These are phyloP conservation scores for Drosophila sordidula DNA, from an alignment of 2,888 invertebrate species.

Conservation along the genomic window DNA sequence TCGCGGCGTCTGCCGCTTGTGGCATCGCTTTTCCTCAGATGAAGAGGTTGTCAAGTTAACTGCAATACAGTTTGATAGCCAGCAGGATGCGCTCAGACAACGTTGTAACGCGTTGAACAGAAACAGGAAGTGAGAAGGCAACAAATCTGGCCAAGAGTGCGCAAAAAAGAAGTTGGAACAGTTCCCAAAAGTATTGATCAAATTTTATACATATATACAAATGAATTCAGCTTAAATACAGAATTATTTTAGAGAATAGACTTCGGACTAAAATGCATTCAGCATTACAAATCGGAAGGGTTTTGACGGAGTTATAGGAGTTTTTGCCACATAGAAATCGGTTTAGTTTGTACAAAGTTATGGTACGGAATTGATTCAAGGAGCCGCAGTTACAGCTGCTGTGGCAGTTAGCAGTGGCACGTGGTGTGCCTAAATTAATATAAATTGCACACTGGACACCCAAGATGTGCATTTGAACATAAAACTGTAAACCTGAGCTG, in stretches of 20 bases:
- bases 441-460: conserved; percentile 41
- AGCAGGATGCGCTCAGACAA: conserved; percentile 11
- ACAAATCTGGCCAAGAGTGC: too few species aligned
- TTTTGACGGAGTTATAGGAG: not conserved
- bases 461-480: conserved; percentile 31
- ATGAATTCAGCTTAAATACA: not conserved
- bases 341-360: not conserved
- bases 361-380: not conserved
- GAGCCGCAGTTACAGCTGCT: not conserved
- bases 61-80: conserved; percentile 8
- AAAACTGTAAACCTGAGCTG: conserved; percentile 8
- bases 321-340: not conserved
- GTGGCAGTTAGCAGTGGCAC: conserved; percentile 28
- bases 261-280: too few species aligned
- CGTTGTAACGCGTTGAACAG: not conserved
- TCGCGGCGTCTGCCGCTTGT: conserved; percentile 5
- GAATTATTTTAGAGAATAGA: not conserved
- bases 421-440: conserved; percentile 55
- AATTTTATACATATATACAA: not conserved
- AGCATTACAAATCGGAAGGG: not conserved
- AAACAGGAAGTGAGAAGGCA: not conserved
- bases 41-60: conserved; percentile 23
- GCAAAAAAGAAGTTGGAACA: too few species aligned
- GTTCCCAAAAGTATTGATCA: not conserved
- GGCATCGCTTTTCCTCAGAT: conserved; percentile 12